Evolutionary conservation across 2,888 invertebrate species (phyloP).

Genomic region (Apamea crenata): DNA sequence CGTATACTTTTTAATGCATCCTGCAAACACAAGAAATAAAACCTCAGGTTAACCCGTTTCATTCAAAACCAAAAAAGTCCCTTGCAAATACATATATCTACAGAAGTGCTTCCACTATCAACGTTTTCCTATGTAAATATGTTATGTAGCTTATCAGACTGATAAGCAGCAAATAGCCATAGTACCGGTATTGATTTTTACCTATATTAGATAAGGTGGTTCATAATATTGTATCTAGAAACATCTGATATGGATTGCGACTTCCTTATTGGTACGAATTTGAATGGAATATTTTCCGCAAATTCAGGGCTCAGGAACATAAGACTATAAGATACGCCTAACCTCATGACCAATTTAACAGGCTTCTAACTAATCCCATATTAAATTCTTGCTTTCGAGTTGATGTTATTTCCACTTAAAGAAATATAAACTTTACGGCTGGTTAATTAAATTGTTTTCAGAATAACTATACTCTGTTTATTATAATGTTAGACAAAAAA

Average conservation of each 20-base stretch:
- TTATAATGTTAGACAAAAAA: no score
- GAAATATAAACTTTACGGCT: background rate
- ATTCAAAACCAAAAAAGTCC: background rate
- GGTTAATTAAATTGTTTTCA: background rate
- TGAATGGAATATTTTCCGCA: background rate
- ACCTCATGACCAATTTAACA: background rate
- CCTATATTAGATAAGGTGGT: slow-evolving; percentile 37
- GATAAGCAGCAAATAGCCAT: slow-evolving; percentile 61
- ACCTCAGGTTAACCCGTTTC: background rate
- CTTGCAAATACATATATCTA: background rate
- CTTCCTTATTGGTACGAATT: slow-evolving; percentile 1
- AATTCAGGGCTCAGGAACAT: background rate
- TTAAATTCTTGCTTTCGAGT: background rate
- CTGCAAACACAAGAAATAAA: background rate
- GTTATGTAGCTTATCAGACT: slow-evolving; percentile 24
- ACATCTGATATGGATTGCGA: background rate
- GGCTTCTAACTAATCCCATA: no score
- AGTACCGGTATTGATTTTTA: slow-evolving; percentile 66
- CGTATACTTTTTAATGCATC: no score
- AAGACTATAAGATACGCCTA: background rate
- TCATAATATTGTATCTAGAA: slow-evolving; percentile 13
- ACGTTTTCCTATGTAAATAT: slow-evolving; percentile 42
- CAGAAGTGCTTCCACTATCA: slow-evolving; percentile 24
- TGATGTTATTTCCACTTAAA: background rate
- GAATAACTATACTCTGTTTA: background rate